Evolutionary conservation across 2,113 vertebrate genomes (phyloP).

Genomic region (Aphelocoma coerulescens): DNA sequence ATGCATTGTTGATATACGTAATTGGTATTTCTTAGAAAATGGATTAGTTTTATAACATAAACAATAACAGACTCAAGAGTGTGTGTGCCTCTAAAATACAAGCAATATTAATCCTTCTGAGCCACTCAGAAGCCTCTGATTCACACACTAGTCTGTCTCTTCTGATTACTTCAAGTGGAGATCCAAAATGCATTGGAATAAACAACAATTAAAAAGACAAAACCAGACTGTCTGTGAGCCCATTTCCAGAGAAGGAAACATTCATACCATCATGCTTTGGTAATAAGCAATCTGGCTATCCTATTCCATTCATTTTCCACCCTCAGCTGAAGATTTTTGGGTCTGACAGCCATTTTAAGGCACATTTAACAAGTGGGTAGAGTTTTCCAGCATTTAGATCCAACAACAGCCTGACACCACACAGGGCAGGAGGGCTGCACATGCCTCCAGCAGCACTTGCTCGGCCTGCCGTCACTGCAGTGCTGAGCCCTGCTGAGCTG

Average conservation of each 20-base stretch:
- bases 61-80: not conserved
- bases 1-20: not conserved
- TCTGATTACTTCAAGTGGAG: not conserved
- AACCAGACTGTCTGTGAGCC: not conserved
- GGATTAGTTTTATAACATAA: not conserved
- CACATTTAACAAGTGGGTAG: not conserved
- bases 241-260: not conserved
- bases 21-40: not conserved
- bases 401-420: not conserved
- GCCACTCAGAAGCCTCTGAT: not conserved
- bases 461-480: rapidly evolving
- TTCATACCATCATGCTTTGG: not conserved
- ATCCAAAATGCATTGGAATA: not conserved
- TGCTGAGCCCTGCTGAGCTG: rapidly evolving
- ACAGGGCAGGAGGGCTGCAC: rapidly evolving
- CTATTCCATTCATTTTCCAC: not conserved
- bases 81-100: not conserved
- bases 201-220: not conserved
- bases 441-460: not conserved
- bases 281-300: not conserved
- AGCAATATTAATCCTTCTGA: not conserved
- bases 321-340: not conserved
- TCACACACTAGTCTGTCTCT: not conserved
- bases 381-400: not conserved
- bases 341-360: not conserved